Base-by-base conservation (phyloP, 2,888 invertebrate species). In the Zelleria hepariella region DNA sequence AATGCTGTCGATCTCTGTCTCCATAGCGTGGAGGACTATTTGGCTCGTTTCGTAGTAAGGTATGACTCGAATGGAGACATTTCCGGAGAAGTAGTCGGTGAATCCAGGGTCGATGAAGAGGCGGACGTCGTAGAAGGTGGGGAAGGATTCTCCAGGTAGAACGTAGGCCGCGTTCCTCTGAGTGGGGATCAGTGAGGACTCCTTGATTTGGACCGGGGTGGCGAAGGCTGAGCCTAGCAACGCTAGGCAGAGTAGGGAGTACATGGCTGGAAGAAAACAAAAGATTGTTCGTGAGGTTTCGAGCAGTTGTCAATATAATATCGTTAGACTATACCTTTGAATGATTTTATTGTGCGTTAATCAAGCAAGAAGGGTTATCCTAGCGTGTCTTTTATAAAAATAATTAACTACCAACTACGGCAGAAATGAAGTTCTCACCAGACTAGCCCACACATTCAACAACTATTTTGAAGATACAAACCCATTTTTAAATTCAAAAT, bases 51-150 rank as follows among this genome's bases (percentile, higher is more conserved):
- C 59, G 0, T 63, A 53, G 0, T 65, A 42, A 0, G 89, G 77
- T 0, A 72, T 25, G 0, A 91, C 65, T 25, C 79, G 72, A 5
- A 91, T 90, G 3, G 72, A 68, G 1, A 90, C 90, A 6, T 73
- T 70, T 0, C 91, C 91, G 0, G 64, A 68, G 68, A 91, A 91
- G 48, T 63, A 77, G 25, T 77, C 78, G 0, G 71, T 71, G 4
- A 80, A 73, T 23, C 74, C 72, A 0, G 92, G 84, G 57, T 90
- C 69, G 0, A 92, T 80, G 57, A 70, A 80, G 0, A 93, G 72
- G 15, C 71, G 71, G 15, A 92, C 80, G 20, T 80, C 80, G 67
- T 92, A 93, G 63, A 82, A 81, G 0, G 73, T 76, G 0, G 93
- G 93, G n/a, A 67, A 68, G 0, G 91, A 80, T 32, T 80, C 81